Conservation (phyloP, 2,888 invertebrate genomes). For the Cabera pusaria region DNA sequence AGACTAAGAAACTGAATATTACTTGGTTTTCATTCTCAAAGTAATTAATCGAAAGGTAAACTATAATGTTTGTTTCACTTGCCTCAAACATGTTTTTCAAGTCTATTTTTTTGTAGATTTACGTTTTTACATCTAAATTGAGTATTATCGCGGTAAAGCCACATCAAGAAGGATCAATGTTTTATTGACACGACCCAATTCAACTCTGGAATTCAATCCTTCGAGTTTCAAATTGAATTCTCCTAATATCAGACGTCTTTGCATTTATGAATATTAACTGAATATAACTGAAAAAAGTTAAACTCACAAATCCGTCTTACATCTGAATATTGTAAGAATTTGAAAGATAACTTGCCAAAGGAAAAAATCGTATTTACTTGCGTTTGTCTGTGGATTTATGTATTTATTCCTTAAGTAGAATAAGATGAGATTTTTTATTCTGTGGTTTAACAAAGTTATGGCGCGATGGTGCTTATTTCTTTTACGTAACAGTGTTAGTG, state of each 20-base stretch:
- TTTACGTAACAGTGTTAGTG: too few species aligned
- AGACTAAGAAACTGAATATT: too few species aligned
- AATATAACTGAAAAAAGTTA: slow-evolving; percentile 57
- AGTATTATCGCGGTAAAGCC: slow-evolving; percentile 37
- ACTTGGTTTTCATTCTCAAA: too few species aligned
- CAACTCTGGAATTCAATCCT: slow-evolving; percentile 58
- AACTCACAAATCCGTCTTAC: slow-evolving; percentile 66
- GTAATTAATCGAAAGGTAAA: too few species aligned
- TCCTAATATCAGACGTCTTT: slow-evolving; percentile 71
- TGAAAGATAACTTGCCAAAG: slow-evolving; percentile 63
- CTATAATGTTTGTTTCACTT: too few species aligned
- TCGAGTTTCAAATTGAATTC: slow-evolving; percentile 65
- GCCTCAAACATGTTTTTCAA: too few species aligned
- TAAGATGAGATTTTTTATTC: slow-evolving; percentile 10
- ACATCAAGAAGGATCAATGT: slow-evolving; percentile 41
- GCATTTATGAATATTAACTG: slow-evolving; percentile 80
- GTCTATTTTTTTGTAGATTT: too few species aligned
- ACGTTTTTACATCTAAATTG: slow-evolving; percentile 7
- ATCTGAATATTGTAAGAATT: slow-evolving; percentile 72
- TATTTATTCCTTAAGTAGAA: slow-evolving; percentile 45
- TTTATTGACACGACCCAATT: slow-evolving; percentile 57
- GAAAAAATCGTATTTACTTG: slow-evolving; percentile 46
- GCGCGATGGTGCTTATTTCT: too few species aligned
- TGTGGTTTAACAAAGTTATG: slow-evolving; percentile 4
- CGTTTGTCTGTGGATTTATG: slow-evolving; percentile 29